Evolutionary conservation across 2,113 vertebrate species (phyloP), one percentile per base, ranked within the genome.

Genomic region (Gymnarchus niloticus): DNA sequence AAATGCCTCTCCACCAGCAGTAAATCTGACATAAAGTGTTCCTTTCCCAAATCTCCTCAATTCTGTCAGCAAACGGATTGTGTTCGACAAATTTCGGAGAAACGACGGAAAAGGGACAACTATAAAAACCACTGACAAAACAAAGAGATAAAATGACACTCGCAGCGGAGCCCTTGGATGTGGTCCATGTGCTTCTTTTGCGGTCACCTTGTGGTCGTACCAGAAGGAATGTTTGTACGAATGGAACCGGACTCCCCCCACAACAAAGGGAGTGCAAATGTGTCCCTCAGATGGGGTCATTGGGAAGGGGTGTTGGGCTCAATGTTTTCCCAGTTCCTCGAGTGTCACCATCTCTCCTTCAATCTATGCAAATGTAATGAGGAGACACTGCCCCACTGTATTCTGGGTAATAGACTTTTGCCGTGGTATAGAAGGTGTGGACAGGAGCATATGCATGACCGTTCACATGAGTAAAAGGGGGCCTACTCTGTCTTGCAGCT

Each of bases 351-450:
- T 5, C 28, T 69, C 14, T 69, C 61, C 46, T 81, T 2, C n/a
- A 78, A 37, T 81, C 52, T 54, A 81, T 12, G 23, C 19, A 33
- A 10, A 25, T 56, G 69, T 48, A 25, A 54, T 23, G 28, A 48
- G 73, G 84, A 85, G 49, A 46, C 23, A 21, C 65, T 49, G n/a
- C n/a, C 57, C 28, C 54, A 57, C 65, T 87, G 84, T 78, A 91
- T 88, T 91, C 87, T 84, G 46, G 84, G 85, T 92, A 91, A 93
- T 88, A 77, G 82, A 77, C 78, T 88, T 89, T 90, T 92, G 90
- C 92, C 91, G 89, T 86, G 83, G 85, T 54, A 77, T 12, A 77
- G 84, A 87, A 57, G 48, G 80, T 4, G 86, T 81, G 81, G 83
- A 88, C 73, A 90, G 86, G 80, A 51, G 81, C 85, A 83, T 87